Evolutionary conservation across 2,888 invertebrate genomes (phyloP), one percentile per base, ranked within the genome.

Genomic region (Thumatha senex): DNA sequence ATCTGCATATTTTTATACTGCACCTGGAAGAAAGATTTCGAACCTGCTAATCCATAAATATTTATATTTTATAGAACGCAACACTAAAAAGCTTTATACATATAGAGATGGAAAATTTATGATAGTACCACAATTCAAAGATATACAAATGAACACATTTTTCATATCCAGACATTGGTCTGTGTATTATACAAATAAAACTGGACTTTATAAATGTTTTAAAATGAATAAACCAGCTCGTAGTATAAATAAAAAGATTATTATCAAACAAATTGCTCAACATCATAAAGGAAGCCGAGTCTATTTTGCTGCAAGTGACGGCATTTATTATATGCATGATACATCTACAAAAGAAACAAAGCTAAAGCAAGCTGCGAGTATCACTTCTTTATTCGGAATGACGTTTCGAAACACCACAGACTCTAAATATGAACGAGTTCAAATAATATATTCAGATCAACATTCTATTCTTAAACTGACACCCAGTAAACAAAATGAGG

Each of bases 361-460:
- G 0, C 0, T 44, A 13, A 44, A 35, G 9, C 34, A 44, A 8
- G 13, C 24, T 7, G 42, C 33, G 2, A 3, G 15, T 2, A 44
- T 35, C 2, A 0, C 12, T 13, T 24, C 34, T 7, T 18, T 44
- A 8, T 44, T 35, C 12, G 43, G 43, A 35, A 35, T 44, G 11
- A 29, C 35, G 18, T 44, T 44, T 2, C 34, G 43, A 35, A 44
- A 34, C 8, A 44, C 35, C 10, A 44, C 43, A 8, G 1, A 12
- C 12, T 44, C 43, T 13, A 24, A 10, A 44, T 44, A 13, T 11
- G 43, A 44, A 35, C 43, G 24, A 24, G 18, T 44, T 11, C 43
- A 44, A 35, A 13, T 44, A 5, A 24, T 44, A 34, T 44, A 44
- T 44, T 44, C 43, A 7, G 43, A 35, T 44, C 24, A 13, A 8